A percentile compares a stretch with the other conserved stretches of the same genome.
Evolutionary conservation across 2,888 invertebrate species (phyloP).

Genomic region (Periphyllus acericola): DNA sequence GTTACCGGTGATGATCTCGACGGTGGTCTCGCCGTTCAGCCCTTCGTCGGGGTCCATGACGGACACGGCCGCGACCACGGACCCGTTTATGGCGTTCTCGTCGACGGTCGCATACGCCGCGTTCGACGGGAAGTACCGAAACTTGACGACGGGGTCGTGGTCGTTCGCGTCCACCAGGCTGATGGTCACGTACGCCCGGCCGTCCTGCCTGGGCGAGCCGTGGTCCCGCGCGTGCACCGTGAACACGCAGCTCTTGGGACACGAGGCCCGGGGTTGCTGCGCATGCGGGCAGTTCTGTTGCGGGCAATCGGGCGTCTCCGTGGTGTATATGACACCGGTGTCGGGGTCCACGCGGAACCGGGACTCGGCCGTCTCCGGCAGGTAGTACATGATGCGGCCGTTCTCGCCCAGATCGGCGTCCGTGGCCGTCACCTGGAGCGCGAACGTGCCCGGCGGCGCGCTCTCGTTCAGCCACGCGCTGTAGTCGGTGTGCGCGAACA

Average conservation of each 20-base stretch:
- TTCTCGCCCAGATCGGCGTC: slow-evolving; percentile 95
- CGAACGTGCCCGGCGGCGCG: slow-evolving; percentile 87
- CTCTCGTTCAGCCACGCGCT: slow-evolving; percentile 92
- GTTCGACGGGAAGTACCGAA: slow-evolving; percentile 84
- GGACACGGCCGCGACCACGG: slow-evolving; percentile 91
- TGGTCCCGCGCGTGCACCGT: slow-evolving; percentile 94
- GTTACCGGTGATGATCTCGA: slow-evolving; percentile 88
- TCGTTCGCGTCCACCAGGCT: slow-evolving; percentile 93
- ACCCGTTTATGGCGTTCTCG: slow-evolving; percentile 90
- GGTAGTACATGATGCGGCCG: slow-evolving; percentile 89
- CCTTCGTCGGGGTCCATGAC: slow-evolving; percentile 94
- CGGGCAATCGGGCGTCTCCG: slow-evolving; percentile 80
- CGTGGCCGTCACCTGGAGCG: slow-evolving; percentile 91
- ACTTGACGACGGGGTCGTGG: slow-evolving; percentile 90
- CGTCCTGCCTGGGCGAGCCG: slow-evolving; percentile 90
- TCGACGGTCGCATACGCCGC: slow-evolving; percentile 91
- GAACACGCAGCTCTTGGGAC: slow-evolving; percentile 93
- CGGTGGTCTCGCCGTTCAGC: slow-evolving; percentile 86
- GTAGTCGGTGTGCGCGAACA: slow-evolving; percentile 95
- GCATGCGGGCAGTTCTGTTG: slow-evolving; percentile 80
- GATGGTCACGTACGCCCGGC: slow-evolving; percentile 91
- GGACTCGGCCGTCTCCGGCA: slow-evolving; percentile 79
- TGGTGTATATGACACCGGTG: slow-evolving; percentile 88
- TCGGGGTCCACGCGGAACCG: slow-evolving; percentile 93
- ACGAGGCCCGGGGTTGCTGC: slow-evolving; percentile 67